A percentile compares a stretch with the other conserved stretches of the same genome.
These are phyloP conservation scores for Xenopus petersii DNA, from an alignment of 2,797 vertebrate species.

Conservation along the genomic window DNA sequence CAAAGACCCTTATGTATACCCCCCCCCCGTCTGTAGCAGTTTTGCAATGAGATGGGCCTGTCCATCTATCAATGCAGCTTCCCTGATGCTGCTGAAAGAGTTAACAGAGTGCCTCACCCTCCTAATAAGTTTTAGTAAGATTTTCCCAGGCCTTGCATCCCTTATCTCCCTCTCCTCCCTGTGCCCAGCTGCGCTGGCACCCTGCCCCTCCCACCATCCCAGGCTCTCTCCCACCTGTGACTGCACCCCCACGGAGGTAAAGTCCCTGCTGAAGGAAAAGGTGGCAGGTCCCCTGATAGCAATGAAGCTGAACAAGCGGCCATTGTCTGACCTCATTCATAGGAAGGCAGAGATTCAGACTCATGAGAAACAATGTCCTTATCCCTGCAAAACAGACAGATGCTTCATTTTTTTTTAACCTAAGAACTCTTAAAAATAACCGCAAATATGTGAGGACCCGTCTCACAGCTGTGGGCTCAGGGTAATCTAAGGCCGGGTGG, in stretches of 20 bases:
- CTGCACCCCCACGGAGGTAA: conserved; percentile 8
- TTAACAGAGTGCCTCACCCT: not conserved
- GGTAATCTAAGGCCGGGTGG: no score
- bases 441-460: no score
- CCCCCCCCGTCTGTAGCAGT: no score
- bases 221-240: conserved; percentile 45
- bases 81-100: not conserved
- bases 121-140: not conserved
- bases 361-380: not conserved
- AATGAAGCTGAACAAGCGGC: conserved; percentile 36
- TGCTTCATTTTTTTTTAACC: not conserved
- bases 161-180: conserved; percentile 32
- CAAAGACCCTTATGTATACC: no score
- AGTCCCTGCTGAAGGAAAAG: conserved; percentile 43
- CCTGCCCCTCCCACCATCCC: conserved; percentile 14
- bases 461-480: no score
- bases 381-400: no score
- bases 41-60: no score
- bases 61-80: no score
- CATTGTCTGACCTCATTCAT: conserved; percentile 25
- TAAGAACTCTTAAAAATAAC: not conserved
- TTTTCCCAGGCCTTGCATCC: conserved; percentile 35
- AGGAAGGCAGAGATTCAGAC: not conserved
- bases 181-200: conserved; percentile 38
- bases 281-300: conserved; percentile 45